Base-by-base conservation (phyloP, 2,888 invertebrate genomes). In the Papilio protenor region DNA sequence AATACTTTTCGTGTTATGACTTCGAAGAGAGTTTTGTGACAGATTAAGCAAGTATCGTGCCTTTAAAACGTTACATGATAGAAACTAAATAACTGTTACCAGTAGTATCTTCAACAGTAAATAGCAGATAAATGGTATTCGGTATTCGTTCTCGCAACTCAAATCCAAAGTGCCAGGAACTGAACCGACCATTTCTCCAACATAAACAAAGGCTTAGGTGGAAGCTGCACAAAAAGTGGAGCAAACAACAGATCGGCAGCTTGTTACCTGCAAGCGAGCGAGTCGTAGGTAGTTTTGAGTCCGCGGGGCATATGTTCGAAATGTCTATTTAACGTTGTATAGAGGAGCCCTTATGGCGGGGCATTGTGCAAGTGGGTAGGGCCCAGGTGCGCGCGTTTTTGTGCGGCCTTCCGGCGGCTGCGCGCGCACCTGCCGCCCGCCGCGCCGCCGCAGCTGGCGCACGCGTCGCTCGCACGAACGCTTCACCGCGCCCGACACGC, bases 341-440 rank as follows among this genome's bases (percentile, higher is more conserved):
- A 81, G 83, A 85, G 85, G 84, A 84, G 82, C 81, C 83, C 82
- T 81, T 81, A 86, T 84, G 83, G 80, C 80, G 81, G 86, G 82
- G 88, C 89, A 91, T 92, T 94, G 94, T 92, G 91, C 93, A 92
- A 92, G 93, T 87, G 88, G 89, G 89, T 84, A 84, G 84, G 83
- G 87, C 88, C 94, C 94, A 94, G 94, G 94, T 94, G 94, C 91
- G 90, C 87, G 87, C 85, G 86, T 94, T 94, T 94, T 93, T 94
- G 93, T 93, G 90, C 87, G 90, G 90, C 93, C 90, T 91, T 92
- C 87, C 94, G 87, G 86, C 93, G 91, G 94, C 94, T 94, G 95
- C 92, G 90, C 86, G 89, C 89, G 89, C 94, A 92, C 90, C 92
- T 91, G 92, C 92, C 91, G 85, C 82, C 83, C 55, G 55, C 55